Evolutionary conservation across 2,888 invertebrate genomes (phyloP).

Genomic region (Augochlorella aurata): DNA sequence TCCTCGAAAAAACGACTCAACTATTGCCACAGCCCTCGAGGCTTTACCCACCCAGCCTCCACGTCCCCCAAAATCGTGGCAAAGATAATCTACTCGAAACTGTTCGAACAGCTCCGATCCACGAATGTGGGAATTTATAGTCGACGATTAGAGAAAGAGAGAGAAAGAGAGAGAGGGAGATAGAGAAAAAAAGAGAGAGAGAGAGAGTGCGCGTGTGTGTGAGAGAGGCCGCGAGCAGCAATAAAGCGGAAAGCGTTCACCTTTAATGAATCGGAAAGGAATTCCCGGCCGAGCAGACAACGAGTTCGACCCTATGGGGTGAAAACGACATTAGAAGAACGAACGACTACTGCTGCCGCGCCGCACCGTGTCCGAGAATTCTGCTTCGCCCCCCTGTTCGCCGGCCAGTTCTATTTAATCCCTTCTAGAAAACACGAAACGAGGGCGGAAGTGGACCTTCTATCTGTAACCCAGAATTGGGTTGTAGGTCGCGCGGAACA

Average conservation of each 20-base stretch:
- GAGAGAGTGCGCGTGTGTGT: too few relatives aligned
- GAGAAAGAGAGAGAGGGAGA: too few relatives aligned
- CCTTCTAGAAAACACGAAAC: neutral
- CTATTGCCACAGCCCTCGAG: neutral
- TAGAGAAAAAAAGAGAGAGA: too few relatives aligned
- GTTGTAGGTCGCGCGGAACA: slow-evolving; percentile 5
- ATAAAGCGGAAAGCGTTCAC: slow-evolving; percentile 12
- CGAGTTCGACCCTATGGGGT: slow-evolving; percentile 1
- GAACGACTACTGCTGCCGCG: neutral
- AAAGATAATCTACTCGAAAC: neutral
- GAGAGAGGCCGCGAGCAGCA: neutral
- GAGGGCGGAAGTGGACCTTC: neutral
- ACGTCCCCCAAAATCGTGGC: neutral
- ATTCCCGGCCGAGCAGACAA: neutral
- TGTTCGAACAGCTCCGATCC: neutral
- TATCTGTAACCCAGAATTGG: neutral
- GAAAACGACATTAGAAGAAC: slow-evolving; percentile 8
- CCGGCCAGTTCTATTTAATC: neutral
- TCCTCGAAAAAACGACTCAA: neutral
- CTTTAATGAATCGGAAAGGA: slow-evolving; percentile 18
- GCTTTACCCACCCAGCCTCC: too few relatives aligned
- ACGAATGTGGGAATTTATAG: neutral
- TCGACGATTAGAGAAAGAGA: neutral
- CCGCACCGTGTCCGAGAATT: neutral
- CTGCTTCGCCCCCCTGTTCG: neutral